Conservation (phyloP, 2,888 invertebrate genomes). For the Leistus spinibarbis region DNA sequence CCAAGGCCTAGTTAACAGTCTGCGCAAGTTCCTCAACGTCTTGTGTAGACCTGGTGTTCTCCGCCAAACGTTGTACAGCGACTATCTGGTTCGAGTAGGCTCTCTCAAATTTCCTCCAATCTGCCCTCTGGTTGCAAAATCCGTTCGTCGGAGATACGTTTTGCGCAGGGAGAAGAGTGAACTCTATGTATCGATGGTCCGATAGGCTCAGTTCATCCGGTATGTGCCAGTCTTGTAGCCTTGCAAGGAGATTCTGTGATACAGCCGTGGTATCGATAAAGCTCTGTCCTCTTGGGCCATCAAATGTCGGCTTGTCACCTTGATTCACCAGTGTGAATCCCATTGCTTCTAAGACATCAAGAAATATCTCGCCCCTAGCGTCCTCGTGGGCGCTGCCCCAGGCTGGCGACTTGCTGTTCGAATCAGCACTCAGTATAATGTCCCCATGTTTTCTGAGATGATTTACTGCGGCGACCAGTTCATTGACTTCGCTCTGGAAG, state of each 20-base stretch:
- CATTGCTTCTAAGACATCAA: not conserved
- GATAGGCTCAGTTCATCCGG: constrained; percentile 12
- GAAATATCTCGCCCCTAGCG: not conserved
- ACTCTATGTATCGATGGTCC: constrained; percentile 9
- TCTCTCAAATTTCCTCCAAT: constrained; percentile 3
- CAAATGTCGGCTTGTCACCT: constrained; percentile 3
- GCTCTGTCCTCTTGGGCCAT: not conserved
- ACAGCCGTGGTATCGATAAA: constrained; percentile 9
- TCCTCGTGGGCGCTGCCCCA: constrained; percentile 4
- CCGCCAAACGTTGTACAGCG: not conserved
- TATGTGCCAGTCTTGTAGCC: not conserved
- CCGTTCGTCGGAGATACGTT: not conserved
- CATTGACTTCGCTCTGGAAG: not conserved
- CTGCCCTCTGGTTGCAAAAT: constrained; percentile 8
- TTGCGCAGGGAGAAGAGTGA: no score
- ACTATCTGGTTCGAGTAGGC: not conserved
- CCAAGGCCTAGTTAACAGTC: constrained; percentile 18
- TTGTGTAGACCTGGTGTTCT: not conserved
- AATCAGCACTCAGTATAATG: constrained; percentile 1
- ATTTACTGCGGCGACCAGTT: not conserved
- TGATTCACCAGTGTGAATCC: not conserved
- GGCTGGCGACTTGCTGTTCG: constrained; percentile 11
- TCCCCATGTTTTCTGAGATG: constrained; percentile 1
- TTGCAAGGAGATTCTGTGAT: not conserved
- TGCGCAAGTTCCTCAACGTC: not conserved